Evolutionary conservation across 2,113 vertebrate genomes (phyloP), one percentile per base, ranked within the genome.

Genomic region (Fregata magnificens): DNA sequence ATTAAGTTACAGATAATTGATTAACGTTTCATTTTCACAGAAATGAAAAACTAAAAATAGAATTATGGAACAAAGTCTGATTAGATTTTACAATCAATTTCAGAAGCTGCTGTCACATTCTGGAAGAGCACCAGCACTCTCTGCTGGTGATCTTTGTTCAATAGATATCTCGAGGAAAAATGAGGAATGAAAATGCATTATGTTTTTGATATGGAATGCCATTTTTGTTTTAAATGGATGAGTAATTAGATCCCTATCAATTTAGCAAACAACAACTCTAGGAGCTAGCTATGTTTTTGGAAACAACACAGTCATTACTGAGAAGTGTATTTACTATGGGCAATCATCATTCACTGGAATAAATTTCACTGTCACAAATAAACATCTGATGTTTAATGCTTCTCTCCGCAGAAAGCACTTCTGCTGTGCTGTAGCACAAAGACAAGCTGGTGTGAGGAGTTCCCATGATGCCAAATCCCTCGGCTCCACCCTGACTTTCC

Each of bases 101-200:
- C 72, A 76, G 49, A 80, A 47, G 72, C 66, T 50, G 70, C 21
- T 89, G 78, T 36, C 49, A 59, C 16, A 16, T 62, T 40, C 58
- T 76, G 28, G 71, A 91, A 90, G 97, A 93, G 71, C 79, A 93
- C 49, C 82, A 97, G 96, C 94, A 94, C 95, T 91, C 94, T 83
- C 97, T 97, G 95, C 95, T 97, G 97, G 96, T 58, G 52, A 94
- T 61, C n/a, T 40, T 13, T 38, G 67, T 26, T 87, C 36, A 38
- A 4, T 2, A 62, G 44, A 20, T 93, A 81, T 29, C n/a, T 4
- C 45, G 16, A 56, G 34, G 29, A 72, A 62, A 89, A 78, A 71
- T 1, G 31, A 91, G 62, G 26, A 82, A 49, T 34, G 22, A 70
- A 70, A 91, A 76, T 11, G 34, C 70, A 25, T 40, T 86, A 31